A percentile compares a stretch with the other conserved stretches of the same genome.
phyloP scores from a whole-genome alignment of 2,113 vertebrate genomes.

The Potamarius usumacintae region DNA sequence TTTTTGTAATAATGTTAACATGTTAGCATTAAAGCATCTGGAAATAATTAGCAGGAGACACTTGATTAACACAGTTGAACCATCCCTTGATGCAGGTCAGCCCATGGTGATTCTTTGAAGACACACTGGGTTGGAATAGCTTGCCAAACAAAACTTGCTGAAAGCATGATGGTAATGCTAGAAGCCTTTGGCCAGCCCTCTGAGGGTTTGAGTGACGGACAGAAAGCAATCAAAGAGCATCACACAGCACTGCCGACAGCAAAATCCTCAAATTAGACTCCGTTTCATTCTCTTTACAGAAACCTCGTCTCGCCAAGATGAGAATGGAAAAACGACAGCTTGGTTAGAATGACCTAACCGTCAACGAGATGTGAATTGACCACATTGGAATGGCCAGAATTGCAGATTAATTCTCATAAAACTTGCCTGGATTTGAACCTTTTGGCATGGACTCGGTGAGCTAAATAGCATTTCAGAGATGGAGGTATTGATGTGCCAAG shows the following conservation, averaged over 20 bases:
- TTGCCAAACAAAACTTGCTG: slow-evolving; percentile 12
- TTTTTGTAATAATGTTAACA: background rate
- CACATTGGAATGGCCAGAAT: slow-evolving; percentile 1
- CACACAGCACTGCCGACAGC: slow-evolving; percentile 16
- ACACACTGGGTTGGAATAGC: background rate
- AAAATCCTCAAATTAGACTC: slow-evolving; percentile 36
- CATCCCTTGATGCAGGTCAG: slow-evolving; percentile 17
- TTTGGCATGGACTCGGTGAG: background rate
- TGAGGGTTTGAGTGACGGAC: slow-evolving; percentile 5
- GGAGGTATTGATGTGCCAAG: background rate
- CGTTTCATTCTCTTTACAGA: background rate
- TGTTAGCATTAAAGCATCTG: slow-evolving; percentile 59
- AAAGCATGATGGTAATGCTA: slow-evolving; percentile 31
- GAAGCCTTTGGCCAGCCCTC: background rate
- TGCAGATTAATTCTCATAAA: background rate
- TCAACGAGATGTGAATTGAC: background rate
- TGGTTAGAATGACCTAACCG: background rate
- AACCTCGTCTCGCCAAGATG: no score
- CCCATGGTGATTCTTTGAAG: background rate
- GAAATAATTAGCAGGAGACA: slow-evolving; percentile 62
- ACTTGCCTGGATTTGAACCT: background rate
- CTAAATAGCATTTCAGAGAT: background rate
- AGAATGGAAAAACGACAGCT: slow-evolving; percentile 9
- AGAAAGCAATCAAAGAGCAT: slow-evolving; percentile 4
- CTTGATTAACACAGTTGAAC: slow-evolving; percentile 65